Evolutionary conservation across 2,113 vertebrate genomes (phyloP).

Genomic region (Lontra canadensis): DNA sequence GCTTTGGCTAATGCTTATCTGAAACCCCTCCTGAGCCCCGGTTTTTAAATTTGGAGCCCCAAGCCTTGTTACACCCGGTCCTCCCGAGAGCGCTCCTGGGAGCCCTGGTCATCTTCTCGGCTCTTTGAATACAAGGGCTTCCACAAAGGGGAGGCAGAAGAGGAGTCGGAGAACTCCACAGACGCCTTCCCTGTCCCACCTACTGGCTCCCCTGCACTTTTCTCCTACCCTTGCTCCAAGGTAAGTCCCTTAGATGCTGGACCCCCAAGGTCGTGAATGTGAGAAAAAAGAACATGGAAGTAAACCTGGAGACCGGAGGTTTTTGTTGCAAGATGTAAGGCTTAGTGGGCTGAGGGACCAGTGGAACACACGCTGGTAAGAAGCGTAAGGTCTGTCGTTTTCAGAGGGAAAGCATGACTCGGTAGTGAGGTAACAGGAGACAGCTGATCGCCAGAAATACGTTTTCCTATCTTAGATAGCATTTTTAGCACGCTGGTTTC

Average conservation of each 20-base stretch:
- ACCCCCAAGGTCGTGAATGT: neutral
- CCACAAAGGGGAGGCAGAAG: neutral
- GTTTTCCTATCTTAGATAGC: slow-evolving; percentile 32
- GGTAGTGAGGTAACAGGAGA: neutral
- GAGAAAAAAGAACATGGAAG: neutral
- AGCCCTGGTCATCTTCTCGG: neutral
- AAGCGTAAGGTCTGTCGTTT: neutral
- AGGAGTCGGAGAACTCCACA: neutral
- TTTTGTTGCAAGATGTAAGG: neutral
- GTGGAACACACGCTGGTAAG: neutral
- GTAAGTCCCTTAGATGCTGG: neutral
- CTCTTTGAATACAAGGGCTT: neutral
- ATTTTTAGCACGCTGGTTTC: slow-evolving; percentile 30
- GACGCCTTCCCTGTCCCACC: neutral
- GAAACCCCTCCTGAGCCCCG: neutral
- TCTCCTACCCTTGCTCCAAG: neutral
- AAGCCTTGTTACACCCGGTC: neutral
- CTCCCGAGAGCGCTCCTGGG: neutral
- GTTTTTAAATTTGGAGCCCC: neutral
- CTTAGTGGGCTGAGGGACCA: neutral
- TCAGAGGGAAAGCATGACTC: neutral
- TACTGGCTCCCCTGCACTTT: too few species aligned
- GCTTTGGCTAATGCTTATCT: neutral
- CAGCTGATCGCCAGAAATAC: neutral
- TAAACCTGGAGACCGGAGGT: neutral